phyloP scores from a whole-genome alignment of 2,113 vertebrate species.

The Mirza zaza region DNA sequence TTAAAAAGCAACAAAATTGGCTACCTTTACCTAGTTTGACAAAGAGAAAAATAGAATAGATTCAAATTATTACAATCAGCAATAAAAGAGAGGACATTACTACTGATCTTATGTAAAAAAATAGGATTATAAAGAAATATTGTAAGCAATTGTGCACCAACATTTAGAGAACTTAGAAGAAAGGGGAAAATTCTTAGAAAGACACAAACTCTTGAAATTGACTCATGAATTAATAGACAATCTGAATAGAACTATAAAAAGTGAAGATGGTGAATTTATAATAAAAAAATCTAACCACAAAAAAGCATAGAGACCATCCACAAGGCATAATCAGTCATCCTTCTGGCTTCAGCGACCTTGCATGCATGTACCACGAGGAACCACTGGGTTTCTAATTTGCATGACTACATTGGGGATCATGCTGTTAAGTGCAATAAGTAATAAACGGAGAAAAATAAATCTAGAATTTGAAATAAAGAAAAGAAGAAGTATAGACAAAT shows the following conservation, averaged over 20 bases:
- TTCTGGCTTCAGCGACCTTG: not conserved
- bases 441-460: not conserved
- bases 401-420: not conserved
- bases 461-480: not conserved
- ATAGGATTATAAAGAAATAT: not conserved
- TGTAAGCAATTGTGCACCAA: not conserved
- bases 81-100: not conserved
- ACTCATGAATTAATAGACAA: not conserved
- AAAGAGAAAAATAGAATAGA: not conserved
- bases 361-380: too few species aligned
- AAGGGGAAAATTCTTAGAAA: not conserved
- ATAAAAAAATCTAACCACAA: not conserved
- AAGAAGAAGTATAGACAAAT: not conserved
- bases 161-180: not conserved
- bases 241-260: not conserved
- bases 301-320: not conserved
- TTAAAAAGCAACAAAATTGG: not conserved
- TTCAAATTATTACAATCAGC: not conserved
- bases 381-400: conserved; percentile 1
- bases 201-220: not conserved
- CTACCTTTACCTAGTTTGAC: not conserved
- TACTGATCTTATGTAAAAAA: not conserved
- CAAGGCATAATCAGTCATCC: not conserved
- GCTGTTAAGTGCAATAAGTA: not conserved
- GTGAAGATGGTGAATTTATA: not conserved